Conservation (phyloP, 2,888 invertebrate species). For the Cephalotes varians region DNA sequence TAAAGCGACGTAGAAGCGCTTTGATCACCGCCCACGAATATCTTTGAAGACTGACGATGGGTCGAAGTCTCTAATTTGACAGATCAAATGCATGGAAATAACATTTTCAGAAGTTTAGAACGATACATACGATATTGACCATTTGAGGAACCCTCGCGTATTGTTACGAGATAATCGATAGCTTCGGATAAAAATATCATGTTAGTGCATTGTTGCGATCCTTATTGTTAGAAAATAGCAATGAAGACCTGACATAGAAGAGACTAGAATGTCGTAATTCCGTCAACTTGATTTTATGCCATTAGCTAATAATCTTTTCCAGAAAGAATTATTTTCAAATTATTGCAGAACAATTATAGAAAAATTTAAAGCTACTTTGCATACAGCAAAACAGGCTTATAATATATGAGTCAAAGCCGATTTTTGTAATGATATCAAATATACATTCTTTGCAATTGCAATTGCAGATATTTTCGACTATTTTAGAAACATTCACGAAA, state of each 20-base stretch:
- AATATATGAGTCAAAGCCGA: neutral
- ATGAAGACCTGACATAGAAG: neutral
- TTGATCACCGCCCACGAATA: slow-evolving; percentile 6
- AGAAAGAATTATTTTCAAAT: neutral
- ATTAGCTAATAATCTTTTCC: neutral
- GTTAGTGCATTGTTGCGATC: slow-evolving; percentile 6
- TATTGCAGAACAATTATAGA: too few relatives aligned
- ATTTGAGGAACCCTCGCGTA: slow-evolving; percentile 1
- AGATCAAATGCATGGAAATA: neutral
- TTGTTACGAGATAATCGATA: slow-evolving; percentile 42
- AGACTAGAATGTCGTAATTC: slow-evolving; percentile 2
- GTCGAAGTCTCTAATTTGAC: neutral
- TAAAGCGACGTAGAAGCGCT: neutral
- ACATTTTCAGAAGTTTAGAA: slow-evolving; percentile 3
- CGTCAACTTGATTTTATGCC: neutral
- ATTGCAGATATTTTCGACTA: neutral
- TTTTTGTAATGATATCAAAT: neutral
- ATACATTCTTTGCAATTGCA: neutral
- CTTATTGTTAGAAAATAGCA: slow-evolving; percentile 21
- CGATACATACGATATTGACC: neutral
- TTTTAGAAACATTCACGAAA: neutral
- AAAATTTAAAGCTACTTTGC: neutral
- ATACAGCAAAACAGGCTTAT: neutral
- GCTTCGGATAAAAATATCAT: slow-evolving; percentile 44
- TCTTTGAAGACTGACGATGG: neutral